Base-by-base conservation (phyloP, 2,797 vertebrate genomes). In the Tiaroga cobitis region DNA sequence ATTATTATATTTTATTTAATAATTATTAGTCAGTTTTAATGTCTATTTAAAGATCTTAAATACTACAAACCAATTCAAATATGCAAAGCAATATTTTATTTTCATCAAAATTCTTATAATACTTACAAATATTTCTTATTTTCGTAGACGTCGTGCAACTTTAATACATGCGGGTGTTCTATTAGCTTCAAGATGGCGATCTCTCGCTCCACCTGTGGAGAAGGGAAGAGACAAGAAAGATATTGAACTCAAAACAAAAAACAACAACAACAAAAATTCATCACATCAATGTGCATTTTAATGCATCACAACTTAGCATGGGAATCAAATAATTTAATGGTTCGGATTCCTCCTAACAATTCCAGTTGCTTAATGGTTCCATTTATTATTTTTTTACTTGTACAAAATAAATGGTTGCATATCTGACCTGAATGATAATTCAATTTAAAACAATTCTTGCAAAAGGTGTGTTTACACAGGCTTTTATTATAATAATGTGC, bases 61-160 rank as follows among this genome's bases (percentile, higher is more conserved):
- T 8, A 54, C 73, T 34, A 32, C 16, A 74, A 19, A 16, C 32
- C 9, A 34, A 51, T 34, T n/a, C 34, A 39, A n/a, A 59, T 21
- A 11, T 32, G 19, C 56, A 59, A 5, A 56, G 15, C 46, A 15
- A 39, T 26, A 59, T 54, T 34, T 2, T 1, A 63, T 4, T 46
- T 7, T 79, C 26, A 32, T 63, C 15, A 83, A 26, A 16, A 49
- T 37, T 3, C 0, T 39, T 67, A 2, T 24, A 46, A 81, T 97
- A 98, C 97, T 96, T 95, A 98, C 97, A 98, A 96, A 96, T 98
- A 98, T 94, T 98, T 98, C 95, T 98, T 98, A 94, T 98, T 98
- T 96, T 98, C 97, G 86, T 98, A 98, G 95, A 98, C 97, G 32
- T 98, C 97, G 29, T 98, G 97, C 91, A 98, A 96, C 96, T 98